Base-by-base conservation (phyloP, 2,888 invertebrate species). In the Nysson spinosus region DNA sequence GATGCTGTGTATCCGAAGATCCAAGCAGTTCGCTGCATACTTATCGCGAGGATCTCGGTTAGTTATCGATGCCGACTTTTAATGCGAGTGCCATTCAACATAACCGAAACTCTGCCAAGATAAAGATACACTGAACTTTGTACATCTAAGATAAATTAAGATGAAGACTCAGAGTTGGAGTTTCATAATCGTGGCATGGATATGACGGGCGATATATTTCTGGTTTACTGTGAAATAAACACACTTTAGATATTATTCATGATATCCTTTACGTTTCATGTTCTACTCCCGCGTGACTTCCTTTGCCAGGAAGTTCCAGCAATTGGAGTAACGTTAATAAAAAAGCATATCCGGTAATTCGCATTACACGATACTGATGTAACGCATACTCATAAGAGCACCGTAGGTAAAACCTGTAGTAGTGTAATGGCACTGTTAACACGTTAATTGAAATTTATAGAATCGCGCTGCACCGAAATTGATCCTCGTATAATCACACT, bases 11-110 rank as follows among this genome's bases (percentile, higher is more conserved):
- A 30, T 16, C 39, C 11, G 42, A 35, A 61, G 69, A 54, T 57
- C 52, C 49, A 14, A 24, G 17, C 46, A 46, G 58, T 69, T 74
- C 56, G 72, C 46, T 39, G 61, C 46, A 61, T 69, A 65, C 58
- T 71, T 72, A 72, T 74, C 75, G 44, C 24, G 24, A n/a, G 55
- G 28, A 58, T 64, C 75, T 61, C 40, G 43, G 55, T 52, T 46
- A 56, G 64, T 62, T 71, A 65, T 47, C 50, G 39, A 65, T 58
- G 69, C 44, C 60, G 46, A 54, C 62, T 55, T 37, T 51, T 42
- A 64, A 62, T 68, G 42, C 50, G 40, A 17, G 20, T 22, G 40
- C 39, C 54, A 43, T 50, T 54, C 42, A 50, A n/a, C n/a, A n/a
- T n/a, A n/a, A n/a, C n/a, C n/a, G n/a, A n/a, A n/a, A n/a, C n/a